Base-by-base conservation (phyloP, 2,113 vertebrate species). In the Ahaetulla prasina region DNA sequence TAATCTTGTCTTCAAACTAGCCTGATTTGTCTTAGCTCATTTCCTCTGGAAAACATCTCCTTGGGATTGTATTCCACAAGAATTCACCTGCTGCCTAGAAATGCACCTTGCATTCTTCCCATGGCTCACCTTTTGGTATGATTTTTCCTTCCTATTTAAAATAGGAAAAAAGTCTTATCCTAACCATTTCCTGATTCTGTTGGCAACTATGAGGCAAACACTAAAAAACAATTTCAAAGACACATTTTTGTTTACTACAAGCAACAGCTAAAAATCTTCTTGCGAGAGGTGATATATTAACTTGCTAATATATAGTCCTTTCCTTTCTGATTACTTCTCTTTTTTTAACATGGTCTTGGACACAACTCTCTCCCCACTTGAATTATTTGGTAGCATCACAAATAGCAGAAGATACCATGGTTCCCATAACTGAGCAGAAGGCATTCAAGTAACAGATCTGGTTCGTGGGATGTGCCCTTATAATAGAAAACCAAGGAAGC, bases 1-100 rank as follows among this genome's bases (percentile, higher is more conserved):
- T 93, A 87, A 87, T 89, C 25, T 27, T 90, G 74, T 93, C 80
- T 94, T 55, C 89, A 47, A 39, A 39, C n/a, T 18, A 93, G 87
- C 92, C 89, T 6, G 85, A 7, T 85, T 63, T 85, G 20, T 89
- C 91, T 93, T 88, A 91, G 27, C 47, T 85, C 4, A 54, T 85
- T 94, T 68, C 68, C 8, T 50, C 88, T 22, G n/a, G 8, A 39
- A 16, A 60, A 25, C 45, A 30, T 53, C 54, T 85, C 88, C 50
- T 55, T 89, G 11, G 5, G n/a, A 52, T 50, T 90, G 27, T 60
- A 63, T 74, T 90, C 63, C 23, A 63, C 47, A 12, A 85, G 23
- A 9, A 18, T 60, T 50, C n/a, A 25, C 7, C 50, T 89, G 54
- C 74, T 55, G 60, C 54, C 88, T 63, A 18, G 50, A 52, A 85